These are phyloP conservation scores for Rugalucina vietnamica DNA, from an alignment of 2,888 invertebrate genomes.

Conservation along the genomic window DNA sequence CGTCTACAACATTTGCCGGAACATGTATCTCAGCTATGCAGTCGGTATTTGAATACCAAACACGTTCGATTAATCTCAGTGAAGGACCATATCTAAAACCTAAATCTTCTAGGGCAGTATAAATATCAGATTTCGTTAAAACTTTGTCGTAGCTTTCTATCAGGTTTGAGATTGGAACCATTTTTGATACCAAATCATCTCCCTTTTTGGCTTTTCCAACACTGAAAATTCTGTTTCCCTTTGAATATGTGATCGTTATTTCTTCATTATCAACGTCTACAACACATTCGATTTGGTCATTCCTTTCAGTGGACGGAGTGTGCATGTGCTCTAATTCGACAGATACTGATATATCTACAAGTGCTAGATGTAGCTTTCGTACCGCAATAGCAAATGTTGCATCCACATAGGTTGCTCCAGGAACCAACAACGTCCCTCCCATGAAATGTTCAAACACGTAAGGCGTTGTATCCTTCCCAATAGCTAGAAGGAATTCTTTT, in stretches of 20 bases:
- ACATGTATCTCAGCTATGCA: constrained; percentile 60
- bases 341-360: constrained; percentile 11
- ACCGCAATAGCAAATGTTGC: constrained; percentile 55
- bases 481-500: constrained; percentile 27
- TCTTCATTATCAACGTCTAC: constrained; percentile 7
- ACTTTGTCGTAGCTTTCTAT: constrained; percentile 30
- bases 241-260: constrained; percentile 9
- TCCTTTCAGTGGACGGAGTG: constrained; percentile 32
- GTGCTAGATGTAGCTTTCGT: background rate
- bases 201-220: constrained; percentile 5
- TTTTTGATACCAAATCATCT: background rate
- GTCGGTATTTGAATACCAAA: constrained; percentile 56
- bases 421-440: constrained; percentile 48
- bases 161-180: constrained; percentile 40
- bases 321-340: constrained; percentile 45
- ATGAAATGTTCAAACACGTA: constrained; percentile 66
- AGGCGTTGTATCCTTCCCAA: constrained; percentile 51
- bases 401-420: constrained; percentile 65
- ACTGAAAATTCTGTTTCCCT: constrained; percentile 21
- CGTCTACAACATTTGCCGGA: constrained; percentile 49
- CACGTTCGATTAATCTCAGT: constrained; percentile 42
- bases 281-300: constrained; percentile 24
- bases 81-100: constrained; percentile 57
- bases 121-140: constrained; percentile 37
- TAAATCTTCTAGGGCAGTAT: constrained; percentile 34